Evolutionary conservation across 2,113 vertebrate genomes (phyloP).

Genomic region (Haliaeetus leucogaster): DNA sequence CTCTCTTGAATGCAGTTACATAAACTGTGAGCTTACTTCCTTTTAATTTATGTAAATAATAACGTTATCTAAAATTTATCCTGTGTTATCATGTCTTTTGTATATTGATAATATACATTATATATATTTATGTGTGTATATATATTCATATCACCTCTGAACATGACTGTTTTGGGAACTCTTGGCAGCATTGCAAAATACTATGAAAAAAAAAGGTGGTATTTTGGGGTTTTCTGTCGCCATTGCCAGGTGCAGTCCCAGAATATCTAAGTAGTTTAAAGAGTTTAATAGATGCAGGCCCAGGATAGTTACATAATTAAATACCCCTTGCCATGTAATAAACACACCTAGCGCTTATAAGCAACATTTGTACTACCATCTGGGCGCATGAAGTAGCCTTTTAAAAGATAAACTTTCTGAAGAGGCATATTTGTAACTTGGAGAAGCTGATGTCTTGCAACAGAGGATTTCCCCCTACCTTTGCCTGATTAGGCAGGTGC

Average conservation of each 20-base stretch:
- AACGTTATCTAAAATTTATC: background rate
- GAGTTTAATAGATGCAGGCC: background rate
- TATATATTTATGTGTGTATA: background rate
- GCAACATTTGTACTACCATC: background rate
- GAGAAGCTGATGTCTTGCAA: background rate
- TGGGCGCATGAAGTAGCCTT: background rate
- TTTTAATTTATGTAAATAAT: background rate
- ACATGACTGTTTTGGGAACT: background rate
- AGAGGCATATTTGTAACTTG: background rate
- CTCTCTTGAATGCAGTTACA: background rate
- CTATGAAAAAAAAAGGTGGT: fast-evolving
- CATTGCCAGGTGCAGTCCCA: background rate
- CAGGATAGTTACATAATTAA: background rate
- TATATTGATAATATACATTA: background rate
- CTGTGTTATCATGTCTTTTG: background rate
- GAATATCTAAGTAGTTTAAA: background rate
- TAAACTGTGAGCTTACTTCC: background rate
- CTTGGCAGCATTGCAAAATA: background rate
- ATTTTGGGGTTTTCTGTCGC: background rate
- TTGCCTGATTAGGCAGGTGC: background rate
- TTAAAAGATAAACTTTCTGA: background rate
- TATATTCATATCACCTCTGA: background rate
- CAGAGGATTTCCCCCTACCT: background rate
- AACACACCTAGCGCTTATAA: background rate
- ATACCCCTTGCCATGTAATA: background rate